These are phyloP conservation scores for Tricholaema leucomelas DNA, from an alignment of 2,113 vertebrate genomes.

Conservation along the genomic window DNA sequence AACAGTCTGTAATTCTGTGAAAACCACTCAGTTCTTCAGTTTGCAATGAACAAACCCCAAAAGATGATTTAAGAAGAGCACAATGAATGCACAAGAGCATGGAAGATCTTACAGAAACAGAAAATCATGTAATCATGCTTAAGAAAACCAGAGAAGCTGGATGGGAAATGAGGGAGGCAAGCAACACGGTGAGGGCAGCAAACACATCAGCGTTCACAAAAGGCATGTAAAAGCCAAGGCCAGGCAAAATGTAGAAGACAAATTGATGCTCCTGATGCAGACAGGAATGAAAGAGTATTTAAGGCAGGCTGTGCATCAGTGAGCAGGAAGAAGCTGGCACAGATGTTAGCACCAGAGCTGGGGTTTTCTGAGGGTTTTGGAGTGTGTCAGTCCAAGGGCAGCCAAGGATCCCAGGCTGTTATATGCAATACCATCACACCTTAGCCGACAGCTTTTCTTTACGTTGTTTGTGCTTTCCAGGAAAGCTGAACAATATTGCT, in stretches of 20 bases:
- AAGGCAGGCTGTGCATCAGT: background rate
- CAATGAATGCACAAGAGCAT: background rate
- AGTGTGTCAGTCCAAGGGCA: background rate
- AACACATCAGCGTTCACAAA: background rate
- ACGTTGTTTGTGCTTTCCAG: background rate
- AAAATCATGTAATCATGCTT: fast-evolving
- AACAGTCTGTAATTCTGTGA: too few relatives aligned
- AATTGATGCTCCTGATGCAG: background rate
- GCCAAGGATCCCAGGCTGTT: background rate
- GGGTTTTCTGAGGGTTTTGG: background rate
- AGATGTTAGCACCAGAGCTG: background rate
- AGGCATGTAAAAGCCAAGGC: fast-evolving
- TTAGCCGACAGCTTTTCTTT: background rate
- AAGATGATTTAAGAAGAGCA: background rate
- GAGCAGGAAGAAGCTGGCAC: background rate
- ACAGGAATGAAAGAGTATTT: background rate
- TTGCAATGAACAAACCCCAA: background rate
- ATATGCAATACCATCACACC: background rate
- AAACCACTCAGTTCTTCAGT: background rate
- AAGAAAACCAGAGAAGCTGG: background rate
- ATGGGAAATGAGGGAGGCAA: background rate
- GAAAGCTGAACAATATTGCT: background rate
- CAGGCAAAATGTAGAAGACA: background rate
- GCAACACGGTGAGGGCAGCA: background rate
- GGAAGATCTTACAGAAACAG: too few relatives aligned